phyloP scores from a whole-genome alignment of 1,140 invertebrate genomes.

The Temnothorax nylanderi region DNA sequence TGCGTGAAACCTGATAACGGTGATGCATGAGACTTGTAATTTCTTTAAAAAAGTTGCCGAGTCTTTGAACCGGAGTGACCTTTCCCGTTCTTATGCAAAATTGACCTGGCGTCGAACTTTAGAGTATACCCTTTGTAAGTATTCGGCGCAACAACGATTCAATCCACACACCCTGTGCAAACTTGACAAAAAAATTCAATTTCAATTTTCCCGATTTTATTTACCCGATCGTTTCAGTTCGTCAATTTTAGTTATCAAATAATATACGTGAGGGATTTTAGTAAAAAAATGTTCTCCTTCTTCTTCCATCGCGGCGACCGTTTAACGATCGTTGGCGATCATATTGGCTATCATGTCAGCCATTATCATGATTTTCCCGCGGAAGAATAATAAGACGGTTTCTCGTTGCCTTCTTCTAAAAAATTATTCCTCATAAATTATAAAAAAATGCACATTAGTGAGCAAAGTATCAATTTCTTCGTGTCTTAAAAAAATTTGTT shows the following conservation, averaged over 20 bases:
- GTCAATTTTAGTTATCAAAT: not conserved
- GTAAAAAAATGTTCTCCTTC: not conserved
- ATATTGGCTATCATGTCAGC: too few species aligned
- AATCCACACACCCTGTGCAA: not conserved
- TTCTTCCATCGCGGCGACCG: too few species aligned
- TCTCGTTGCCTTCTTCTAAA: too few species aligned
- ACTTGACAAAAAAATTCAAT: slow-evolving; percentile 16
- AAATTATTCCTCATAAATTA: too few species aligned
- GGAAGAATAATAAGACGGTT: too few species aligned
- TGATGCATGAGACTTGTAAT: slow-evolving; percentile 57
- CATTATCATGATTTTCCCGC: too few species aligned
- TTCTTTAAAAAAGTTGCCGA: slow-evolving; percentile 57
- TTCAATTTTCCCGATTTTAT: slow-evolving; percentile 6
- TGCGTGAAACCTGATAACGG: slow-evolving; percentile 57
- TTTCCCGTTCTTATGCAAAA: slow-evolving; percentile 11
- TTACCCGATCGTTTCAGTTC: not conserved
- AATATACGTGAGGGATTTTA: not conserved
- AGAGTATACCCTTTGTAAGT: not conserved
- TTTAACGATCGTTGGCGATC: too few species aligned
- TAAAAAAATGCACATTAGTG: too few species aligned
- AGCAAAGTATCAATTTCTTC: not conserved
- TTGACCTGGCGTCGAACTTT: not conserved
- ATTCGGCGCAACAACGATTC: not conserved
- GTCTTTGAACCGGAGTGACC: slow-evolving; percentile 39
- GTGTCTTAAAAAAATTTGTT: not conserved